Percentiles rank a stretch among this genome's conserved stretches.
phyloP scores from a whole-genome alignment of 2,888 invertebrate species.

The Cheilosia vulpina region DNA sequence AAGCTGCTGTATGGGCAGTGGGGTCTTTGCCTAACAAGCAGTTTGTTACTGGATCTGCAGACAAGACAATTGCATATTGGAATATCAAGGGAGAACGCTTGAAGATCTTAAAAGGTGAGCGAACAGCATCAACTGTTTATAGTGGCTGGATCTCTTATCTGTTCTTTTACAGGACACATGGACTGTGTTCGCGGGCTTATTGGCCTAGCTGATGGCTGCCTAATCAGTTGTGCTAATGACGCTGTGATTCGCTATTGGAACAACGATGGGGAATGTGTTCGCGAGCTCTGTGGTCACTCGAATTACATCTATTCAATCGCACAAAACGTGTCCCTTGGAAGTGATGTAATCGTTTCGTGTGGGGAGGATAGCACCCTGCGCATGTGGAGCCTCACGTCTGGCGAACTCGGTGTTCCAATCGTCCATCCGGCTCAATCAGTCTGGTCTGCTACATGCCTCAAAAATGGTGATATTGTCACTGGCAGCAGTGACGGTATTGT shows the following conservation, averaged over 20 bases:
- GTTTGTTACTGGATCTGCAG: slow-evolving; percentile 94
- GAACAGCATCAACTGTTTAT: neutral
- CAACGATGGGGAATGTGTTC: slow-evolving; percentile 90
- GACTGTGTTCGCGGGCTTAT: slow-evolving; percentile 95
- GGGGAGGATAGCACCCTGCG: slow-evolving; percentile 95
- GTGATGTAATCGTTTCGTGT: slow-evolving; percentile 89
- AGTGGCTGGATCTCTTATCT: neutral
- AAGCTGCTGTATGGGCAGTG: slow-evolving; percentile 95
- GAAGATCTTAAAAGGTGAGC: slow-evolving; percentile 85
- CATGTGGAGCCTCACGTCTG: slow-evolving; percentile 87
- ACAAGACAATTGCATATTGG: slow-evolving; percentile 95
- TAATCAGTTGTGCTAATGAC: slow-evolving; percentile 97
- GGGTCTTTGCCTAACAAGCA: slow-evolving; percentile 85
- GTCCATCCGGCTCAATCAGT: slow-evolving; percentile 92
- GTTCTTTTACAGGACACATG: slow-evolving; percentile 88
- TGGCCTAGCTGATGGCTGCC: slow-evolving; percentile 88
- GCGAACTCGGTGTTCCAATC: slow-evolving; percentile 80
- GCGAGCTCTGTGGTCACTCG: slow-evolving; percentile 91
- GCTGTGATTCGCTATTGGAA: slow-evolving; percentile 94
- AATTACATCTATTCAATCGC: slow-evolving; percentile 93
- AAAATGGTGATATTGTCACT: slow-evolving; percentile 95
- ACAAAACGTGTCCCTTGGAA: slow-evolving; percentile 85
- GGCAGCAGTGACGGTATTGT: slow-evolving; percentile 95
- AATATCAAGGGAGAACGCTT: slow-evolving; percentile 87
- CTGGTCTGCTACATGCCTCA: slow-evolving; percentile 92